Percentiles rank a stretch among this genome's conserved stretches.
Evolutionary conservation across 1,140 invertebrate species (phyloP).

Genomic region (Camponotus pennsylvanicus): DNA sequence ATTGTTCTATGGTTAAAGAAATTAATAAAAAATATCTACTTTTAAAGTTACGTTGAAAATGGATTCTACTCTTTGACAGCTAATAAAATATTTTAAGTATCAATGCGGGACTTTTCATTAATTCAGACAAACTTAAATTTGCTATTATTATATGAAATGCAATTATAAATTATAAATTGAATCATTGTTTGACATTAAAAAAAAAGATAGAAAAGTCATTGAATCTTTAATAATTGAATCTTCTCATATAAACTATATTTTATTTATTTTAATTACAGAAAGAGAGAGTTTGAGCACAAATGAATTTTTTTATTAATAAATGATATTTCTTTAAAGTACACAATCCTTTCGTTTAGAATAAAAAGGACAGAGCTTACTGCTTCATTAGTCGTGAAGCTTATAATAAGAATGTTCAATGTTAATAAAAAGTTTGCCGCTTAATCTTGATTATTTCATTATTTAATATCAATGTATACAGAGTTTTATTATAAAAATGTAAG

Average conservation of each 20-base stretch:
- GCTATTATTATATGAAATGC: not conserved
- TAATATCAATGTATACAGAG: not conserved
- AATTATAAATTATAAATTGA: not conserved
- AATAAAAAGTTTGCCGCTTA: too few species aligned
- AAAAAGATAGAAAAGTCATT: too few species aligned
- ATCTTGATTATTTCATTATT: not conserved
- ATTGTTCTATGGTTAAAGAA: not conserved
- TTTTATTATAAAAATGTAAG: not conserved
- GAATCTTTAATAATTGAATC: too few species aligned
- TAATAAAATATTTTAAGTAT: not conserved
- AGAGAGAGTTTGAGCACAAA: not conserved
- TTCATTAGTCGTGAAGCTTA: too few species aligned
- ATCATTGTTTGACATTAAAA: not conserved
- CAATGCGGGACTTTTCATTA: not conserved
- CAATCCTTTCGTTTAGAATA: not conserved
- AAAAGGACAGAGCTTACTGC: too few species aligned
- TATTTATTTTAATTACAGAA: too few species aligned
- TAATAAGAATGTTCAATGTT: not conserved
- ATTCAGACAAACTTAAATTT: not conserved
- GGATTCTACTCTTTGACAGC: not conserved
- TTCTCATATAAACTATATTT: too few species aligned
- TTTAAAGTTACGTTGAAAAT: not conserved
- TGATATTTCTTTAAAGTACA: conserved; percentile 1
- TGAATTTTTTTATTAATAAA: not conserved
- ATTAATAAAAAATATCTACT: not conserved